phyloP scores from a whole-genome alignment of 2,888 invertebrate species.

The Stenoptilia bipunctidactyla region DNA sequence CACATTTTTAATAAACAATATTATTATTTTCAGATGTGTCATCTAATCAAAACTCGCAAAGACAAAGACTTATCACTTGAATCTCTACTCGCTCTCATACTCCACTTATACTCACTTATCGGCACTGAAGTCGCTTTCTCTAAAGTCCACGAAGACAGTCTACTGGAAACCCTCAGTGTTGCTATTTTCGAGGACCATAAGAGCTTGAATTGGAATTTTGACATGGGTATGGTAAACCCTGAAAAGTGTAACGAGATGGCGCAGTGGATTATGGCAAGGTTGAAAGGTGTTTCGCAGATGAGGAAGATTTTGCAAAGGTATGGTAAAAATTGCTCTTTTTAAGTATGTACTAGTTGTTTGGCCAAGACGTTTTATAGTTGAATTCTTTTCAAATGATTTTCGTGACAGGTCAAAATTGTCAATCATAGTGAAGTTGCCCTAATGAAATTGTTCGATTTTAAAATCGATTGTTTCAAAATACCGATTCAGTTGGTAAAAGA shows the following conservation, averaged over 20 bases:
- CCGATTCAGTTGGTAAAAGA: no score
- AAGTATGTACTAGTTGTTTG: no score
- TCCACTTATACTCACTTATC: conserved; percentile 73
- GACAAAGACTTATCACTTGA: conserved; percentile 66
- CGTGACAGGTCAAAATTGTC: no score
- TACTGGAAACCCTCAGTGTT: conserved; percentile 58
- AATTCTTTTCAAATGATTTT: no score
- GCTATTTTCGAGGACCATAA: conserved; percentile 72
- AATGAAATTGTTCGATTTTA: no score
- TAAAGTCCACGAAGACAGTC: conserved; percentile 55
- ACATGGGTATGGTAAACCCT: conserved; percentile 26
- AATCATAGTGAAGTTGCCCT: no score
- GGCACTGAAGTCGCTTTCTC: conserved; percentile 71
- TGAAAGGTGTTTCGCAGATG: conserved; percentile 49
- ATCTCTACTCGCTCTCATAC: conserved; percentile 69
- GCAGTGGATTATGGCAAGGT: conserved; percentile 29
- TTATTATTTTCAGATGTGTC: conserved; percentile 53
- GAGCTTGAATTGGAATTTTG: conserved; percentile 23
- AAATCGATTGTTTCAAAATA: no score
- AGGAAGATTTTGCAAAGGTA: conserved; percentile 45
- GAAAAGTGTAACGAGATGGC: conserved; percentile 39
- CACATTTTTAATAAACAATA: no score
- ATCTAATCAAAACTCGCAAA: conserved; percentile 66
- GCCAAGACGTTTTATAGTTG: no score
- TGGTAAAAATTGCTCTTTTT: no score